These are phyloP conservation scores for Scomberomorus guttatus DNA, from an alignment of 2,797 vertebrate species.

Conservation along the genomic window DNA sequence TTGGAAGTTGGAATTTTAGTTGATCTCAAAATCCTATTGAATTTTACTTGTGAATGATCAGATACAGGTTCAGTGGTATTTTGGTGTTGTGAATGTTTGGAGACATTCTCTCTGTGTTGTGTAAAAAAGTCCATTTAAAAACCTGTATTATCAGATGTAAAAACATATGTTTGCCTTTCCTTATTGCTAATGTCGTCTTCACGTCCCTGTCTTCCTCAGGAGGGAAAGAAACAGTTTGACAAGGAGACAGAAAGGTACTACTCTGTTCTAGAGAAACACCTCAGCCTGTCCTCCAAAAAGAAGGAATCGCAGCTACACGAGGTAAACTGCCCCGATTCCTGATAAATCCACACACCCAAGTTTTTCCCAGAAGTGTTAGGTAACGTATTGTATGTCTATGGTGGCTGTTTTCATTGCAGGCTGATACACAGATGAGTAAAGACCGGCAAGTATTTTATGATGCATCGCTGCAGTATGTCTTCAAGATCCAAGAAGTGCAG, in stretches of 20 bases:
- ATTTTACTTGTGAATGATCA: not conserved
- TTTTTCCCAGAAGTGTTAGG: not conserved
- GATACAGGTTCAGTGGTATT: not conserved
- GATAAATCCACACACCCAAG: not conserved
- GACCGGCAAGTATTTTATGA: conserved; percentile 97
- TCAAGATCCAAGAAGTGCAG: conserved; percentile 99
- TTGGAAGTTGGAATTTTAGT: not conserved
- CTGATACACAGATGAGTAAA: conserved; percentile 94
- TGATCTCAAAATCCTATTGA: conserved; percentile 7
- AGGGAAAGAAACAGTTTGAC: conserved; percentile 99
- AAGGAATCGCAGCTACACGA: conserved; percentile 96
- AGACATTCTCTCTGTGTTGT: not conserved
- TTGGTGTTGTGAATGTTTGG: no score
- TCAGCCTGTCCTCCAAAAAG: conserved; percentile 97
- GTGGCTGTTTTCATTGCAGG: conserved; percentile 81
- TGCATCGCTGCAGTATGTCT: conserved; percentile 97
- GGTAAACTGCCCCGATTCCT: conserved; percentile 80
- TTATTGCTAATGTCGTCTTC: conserved; percentile 36
- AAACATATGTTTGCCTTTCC: not conserved
- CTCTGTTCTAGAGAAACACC: conserved; percentile 96
- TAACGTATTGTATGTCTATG: conserved; percentile 8
- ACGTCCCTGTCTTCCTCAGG: conserved; percentile 72
- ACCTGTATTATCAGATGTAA: not conserved
- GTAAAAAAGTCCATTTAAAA: not conserved
- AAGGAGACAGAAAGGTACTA: conserved; percentile 99